These are phyloP conservation scores for Zoanthus gigantus DNA, from an alignment of 92 coral and sea anemone genomes.

Conservation along the genomic window DNA sequence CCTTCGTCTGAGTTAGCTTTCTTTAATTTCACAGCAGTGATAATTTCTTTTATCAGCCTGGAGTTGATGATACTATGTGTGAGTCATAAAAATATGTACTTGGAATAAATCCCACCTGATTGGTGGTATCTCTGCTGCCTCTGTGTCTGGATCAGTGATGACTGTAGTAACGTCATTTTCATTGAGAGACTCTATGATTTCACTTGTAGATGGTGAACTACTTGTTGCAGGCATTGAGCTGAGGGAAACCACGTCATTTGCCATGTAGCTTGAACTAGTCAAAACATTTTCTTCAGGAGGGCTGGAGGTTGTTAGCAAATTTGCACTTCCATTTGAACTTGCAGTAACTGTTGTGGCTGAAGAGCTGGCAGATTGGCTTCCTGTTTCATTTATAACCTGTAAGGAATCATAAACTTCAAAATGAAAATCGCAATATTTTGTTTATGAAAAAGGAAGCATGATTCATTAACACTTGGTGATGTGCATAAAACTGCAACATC, in stretches of 20 bases:
- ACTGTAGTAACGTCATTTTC: background rate
- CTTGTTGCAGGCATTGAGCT: background rate
- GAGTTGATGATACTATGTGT: background rate
- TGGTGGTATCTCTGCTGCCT: background rate
- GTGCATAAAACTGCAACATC: background rate
- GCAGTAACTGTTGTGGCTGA: constrained; percentile 8
- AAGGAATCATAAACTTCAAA: background rate
- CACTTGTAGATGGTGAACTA: background rate
- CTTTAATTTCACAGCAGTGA: background rate
- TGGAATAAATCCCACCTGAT: background rate
- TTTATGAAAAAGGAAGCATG: background rate
- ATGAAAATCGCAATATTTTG: background rate
- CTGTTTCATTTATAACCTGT: constrained; percentile 14
- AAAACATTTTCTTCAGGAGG: background rate
- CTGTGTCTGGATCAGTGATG: background rate
- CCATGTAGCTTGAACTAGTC: background rate
- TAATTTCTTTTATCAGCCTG: background rate
- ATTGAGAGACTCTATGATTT: background rate
- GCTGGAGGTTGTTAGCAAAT: background rate
- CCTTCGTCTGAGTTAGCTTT: background rate
- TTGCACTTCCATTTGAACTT: too few species aligned
- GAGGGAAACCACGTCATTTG: background rate
- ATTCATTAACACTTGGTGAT: background rate
- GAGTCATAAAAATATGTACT: background rate
- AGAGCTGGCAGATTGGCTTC: constrained; percentile 1